These are phyloP conservation scores for Cynopterus brachyotis DNA, from an alignment of 2,113 vertebrate genomes.

Conservation along the genomic window DNA sequence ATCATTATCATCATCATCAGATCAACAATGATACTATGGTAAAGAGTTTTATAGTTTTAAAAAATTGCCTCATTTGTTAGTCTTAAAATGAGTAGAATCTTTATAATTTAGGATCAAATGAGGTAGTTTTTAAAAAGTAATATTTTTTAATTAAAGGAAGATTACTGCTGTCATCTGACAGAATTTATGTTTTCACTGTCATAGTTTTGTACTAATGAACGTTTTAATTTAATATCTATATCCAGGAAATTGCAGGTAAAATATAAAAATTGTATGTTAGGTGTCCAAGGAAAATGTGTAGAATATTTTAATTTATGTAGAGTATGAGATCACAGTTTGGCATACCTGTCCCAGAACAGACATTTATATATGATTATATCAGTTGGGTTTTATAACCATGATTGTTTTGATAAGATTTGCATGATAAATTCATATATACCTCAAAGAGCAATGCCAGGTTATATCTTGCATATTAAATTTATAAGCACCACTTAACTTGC, in stretches of 20 bases:
- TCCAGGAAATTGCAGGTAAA: conserved; percentile 59
- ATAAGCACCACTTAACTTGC: conserved; percentile 35
- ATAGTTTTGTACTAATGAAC: conserved; percentile 29
- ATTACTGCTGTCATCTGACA: conserved; percentile 36
- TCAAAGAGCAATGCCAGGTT: conserved; percentile 30
- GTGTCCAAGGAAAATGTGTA: conserved; percentile 64
- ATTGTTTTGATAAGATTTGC: conserved; percentile 23
- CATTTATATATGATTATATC: not conserved
- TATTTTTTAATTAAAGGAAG: not conserved
- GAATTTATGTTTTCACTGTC: not conserved
- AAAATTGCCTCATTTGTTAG: conserved; percentile 17
- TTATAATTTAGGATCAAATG: conserved; percentile 29
- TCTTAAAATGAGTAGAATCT: not conserved
- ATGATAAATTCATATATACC: not conserved
- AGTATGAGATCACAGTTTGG: conserved; percentile 40
- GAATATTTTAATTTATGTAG: conserved; percentile 44
- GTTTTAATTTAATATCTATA: conserved; percentile 61
- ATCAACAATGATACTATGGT: not conserved
- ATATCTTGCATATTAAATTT: conserved; percentile 11
- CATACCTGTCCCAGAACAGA: conserved; percentile 31
- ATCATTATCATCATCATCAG: not conserved
- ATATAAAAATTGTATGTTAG: conserved; percentile 41
- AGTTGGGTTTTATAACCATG: conserved; percentile 27
- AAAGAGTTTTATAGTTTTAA: not conserved
- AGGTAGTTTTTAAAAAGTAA: conserved; percentile 53